Evolutionary conservation across 2,113 vertebrate genomes (phyloP).

Genomic region (Microcebus lehilahytsara): DNA sequence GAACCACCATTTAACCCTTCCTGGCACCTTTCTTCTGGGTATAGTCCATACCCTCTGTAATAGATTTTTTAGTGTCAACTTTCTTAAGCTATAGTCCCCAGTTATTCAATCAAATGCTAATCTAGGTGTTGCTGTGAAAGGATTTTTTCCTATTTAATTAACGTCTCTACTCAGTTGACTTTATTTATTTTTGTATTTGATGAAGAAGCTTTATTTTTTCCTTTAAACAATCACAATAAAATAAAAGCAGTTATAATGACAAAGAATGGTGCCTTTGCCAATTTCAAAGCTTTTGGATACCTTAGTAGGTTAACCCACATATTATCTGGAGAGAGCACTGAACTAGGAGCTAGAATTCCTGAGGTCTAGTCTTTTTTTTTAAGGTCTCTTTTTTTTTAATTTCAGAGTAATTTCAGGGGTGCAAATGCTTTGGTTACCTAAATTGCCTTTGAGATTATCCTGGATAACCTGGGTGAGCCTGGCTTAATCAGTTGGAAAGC

Average conservation of each 20-base stretch:
- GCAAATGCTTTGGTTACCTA: too few species aligned
- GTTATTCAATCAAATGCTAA: not conserved
- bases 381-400: too few species aligned
- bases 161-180: not conserved
- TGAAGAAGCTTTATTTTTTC: too few species aligned
- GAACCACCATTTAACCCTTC: not conserved
- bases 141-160: constrained; percentile 12
- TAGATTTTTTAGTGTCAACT: not conserved
- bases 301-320: not conserved
- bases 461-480: not conserved
- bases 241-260: too few species aligned
- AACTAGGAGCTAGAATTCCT: not conserved
- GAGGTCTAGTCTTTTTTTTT: not conserved
- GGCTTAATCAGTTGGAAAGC: not conserved
- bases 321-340: not conserved
- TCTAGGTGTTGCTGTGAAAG: not conserved
- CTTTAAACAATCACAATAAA: too few species aligned
- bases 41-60: not conserved
- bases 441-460: not conserved
- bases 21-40: not conserved
- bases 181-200: not conserved
- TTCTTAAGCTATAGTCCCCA: not conserved
- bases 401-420: too few species aligned
- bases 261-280: not conserved
- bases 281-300: not conserved